Evolutionary conservation across 1,140 invertebrate genomes (phyloP).

Genomic region (Pomacea maculata): DNA sequence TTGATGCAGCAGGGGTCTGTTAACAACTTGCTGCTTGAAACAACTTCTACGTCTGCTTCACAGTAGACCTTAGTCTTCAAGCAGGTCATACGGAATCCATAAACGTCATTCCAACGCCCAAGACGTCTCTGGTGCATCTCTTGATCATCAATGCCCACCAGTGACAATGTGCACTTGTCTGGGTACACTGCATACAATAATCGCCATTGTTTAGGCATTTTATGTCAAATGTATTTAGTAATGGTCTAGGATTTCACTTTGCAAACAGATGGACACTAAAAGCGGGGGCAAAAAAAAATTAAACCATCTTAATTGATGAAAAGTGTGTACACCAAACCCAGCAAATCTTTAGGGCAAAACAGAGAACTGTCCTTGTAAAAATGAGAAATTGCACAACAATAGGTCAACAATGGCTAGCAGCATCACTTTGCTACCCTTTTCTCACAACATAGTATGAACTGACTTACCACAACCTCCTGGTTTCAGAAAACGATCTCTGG

Average conservation of each 20-base stretch:
- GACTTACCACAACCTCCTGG: constrained; percentile 49
- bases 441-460: not conserved
- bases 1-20: constrained; percentile 55
- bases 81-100: constrained; percentile 64
- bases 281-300: too few relatives aligned
- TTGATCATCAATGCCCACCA: constrained; percentile 53
- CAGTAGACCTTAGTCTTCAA: constrained; percentile 57
- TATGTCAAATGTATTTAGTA: not conserved
- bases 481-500: constrained; percentile 59
- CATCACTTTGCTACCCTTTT: not conserved
- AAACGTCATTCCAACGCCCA: constrained; percentile 64
- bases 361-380: not conserved
- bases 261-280: not conserved
- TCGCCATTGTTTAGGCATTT: not conserved
- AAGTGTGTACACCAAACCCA: not conserved
- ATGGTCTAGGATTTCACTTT: not conserved
- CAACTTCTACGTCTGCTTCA: constrained; percentile 56
- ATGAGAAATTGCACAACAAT: not conserved
- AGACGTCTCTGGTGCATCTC: constrained; percentile 49
- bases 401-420: not conserved
- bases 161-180: constrained; percentile 56
- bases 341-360: not conserved
- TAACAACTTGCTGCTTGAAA: constrained; percentile 46
- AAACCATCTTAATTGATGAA: not conserved
- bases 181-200: constrained; percentile 54